Conservation (phyloP, 1,140 invertebrate genomes). For the Hylaeus volcanicus region DNA sequence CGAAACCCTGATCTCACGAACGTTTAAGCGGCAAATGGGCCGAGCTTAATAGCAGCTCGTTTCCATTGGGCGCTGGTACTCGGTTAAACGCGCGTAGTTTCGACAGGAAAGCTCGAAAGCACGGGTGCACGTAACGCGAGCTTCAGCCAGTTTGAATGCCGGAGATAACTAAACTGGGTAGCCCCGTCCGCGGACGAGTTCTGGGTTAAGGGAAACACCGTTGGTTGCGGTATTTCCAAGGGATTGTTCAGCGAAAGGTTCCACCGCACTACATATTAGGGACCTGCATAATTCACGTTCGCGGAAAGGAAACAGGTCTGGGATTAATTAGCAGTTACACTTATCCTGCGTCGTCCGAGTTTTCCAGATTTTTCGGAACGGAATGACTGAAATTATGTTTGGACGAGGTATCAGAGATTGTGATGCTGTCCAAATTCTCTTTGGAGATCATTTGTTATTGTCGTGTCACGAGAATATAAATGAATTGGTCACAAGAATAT, state of each 20-base stretch:
- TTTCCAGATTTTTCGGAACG: no score
- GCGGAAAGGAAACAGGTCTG: not conserved
- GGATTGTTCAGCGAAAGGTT: slow-evolving; percentile 41
- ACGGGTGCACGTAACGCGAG: slow-evolving; percentile 55
- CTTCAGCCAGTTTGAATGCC: slow-evolving; percentile 61
- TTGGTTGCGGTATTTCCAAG: slow-evolving; percentile 36
- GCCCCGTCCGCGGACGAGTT: slow-evolving; percentile 41
- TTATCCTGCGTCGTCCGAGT: not conserved
- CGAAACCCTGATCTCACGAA: slow-evolving; percentile 51
- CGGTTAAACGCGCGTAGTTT: slow-evolving; percentile 58
- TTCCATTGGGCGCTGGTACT: slow-evolving; percentile 44
- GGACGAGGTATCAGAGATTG: no score
- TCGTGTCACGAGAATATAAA: no score
- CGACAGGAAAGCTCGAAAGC: slow-evolving; percentile 60
- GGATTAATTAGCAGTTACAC: not conserved
- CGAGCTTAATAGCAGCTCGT: slow-evolving; percentile 60
- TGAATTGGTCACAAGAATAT: no score
- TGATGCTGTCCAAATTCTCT: no score
- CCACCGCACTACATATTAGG: slow-evolving; percentile 12
- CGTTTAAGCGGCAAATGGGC: slow-evolving; percentile 57
- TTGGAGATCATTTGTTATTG: no score
- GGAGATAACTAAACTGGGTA: slow-evolving; percentile 60
- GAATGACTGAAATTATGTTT: no score
- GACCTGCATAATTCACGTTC: not conserved
- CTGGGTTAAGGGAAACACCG: slow-evolving; percentile 55